These are phyloP conservation scores for Sylvilagus floridanus DNA, from an alignment of 2,797 vertebrate genomes.

Conservation along the genomic window DNA sequence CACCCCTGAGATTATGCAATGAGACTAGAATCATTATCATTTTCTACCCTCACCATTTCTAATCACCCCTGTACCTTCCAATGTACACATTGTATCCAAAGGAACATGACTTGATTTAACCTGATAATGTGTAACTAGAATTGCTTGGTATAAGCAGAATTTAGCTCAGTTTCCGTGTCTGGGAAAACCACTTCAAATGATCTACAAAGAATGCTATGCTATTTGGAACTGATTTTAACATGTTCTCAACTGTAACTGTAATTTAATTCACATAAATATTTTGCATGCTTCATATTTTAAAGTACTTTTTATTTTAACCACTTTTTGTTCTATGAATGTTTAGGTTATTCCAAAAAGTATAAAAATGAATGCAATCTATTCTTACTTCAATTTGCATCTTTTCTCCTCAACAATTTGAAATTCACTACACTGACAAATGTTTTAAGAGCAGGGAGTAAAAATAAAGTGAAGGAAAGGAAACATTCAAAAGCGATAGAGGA, in stretches of 20 bases:
- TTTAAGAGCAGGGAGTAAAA: constrained; percentile 35
- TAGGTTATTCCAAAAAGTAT: background rate
- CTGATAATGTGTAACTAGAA: constrained; percentile 9
- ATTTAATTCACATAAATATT: constrained; percentile 26
- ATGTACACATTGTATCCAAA: background rate
- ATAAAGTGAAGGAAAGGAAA: constrained; percentile 17
- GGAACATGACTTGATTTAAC: background rate
- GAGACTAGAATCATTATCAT: constrained; percentile 55
- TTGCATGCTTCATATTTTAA: constrained; percentile 16
- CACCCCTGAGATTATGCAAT: constrained; percentile 16
- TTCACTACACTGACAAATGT: background rate
- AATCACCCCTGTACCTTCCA: background rate
- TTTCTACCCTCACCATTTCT: background rate
- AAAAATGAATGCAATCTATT: background rate
- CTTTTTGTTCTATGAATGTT: constrained; percentile 48
- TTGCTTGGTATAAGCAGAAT: background rate
- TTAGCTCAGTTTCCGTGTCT: background rate
- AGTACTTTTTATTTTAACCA: constrained; percentile 22
- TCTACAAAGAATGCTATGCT: constrained; percentile 13
- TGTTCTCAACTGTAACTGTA: background rate
- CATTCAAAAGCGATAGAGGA: background rate
- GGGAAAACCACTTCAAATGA: background rate
- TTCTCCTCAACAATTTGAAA: constrained; percentile 1
- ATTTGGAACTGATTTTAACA: constrained; percentile 48
- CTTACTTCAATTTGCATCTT: background rate